Evolutionary conservation across 2,888 invertebrate species (phyloP), one percentile per base, ranked within the genome.

Genomic region (Rotaria magnacalcarata): DNA sequence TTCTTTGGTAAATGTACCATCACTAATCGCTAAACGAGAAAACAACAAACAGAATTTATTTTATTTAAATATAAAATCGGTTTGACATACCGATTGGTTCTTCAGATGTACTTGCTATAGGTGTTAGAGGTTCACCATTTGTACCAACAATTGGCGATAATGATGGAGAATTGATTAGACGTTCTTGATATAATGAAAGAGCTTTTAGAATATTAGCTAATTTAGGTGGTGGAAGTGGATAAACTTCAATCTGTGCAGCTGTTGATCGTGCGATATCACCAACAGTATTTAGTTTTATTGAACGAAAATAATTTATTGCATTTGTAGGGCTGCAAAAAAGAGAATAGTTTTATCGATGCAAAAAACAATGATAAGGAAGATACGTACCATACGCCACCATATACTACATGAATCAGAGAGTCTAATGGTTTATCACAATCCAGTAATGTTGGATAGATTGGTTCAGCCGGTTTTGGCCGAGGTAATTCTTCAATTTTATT

Each of bases 171-270:
- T 11, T 80, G 4, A n/a, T 7, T n/a, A 80, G 34, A 47, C 47
- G 80, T n/a, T 80, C 80, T 47, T 80, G 47, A 80, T 47, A 80
- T 43, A 80, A 10, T 47, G 43, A 47, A 47, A 80, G n/a, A 24
- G 43, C 47, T 80, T 80, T 80, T 80, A n/a, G 80, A 47, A 80
- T 47, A n/a, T 43, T 80, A 10, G 43, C 47, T 80, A 80, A 47
- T 80, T 80, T 80, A 11, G 80, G 80, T n/a, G 80, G 24, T 80
- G 80, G 80, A 80, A 80, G 14, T 10, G 47, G 80, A 80, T 47
- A 80, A 11, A 80, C n/a, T 47, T 80, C 80, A 80, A 80, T 47
- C 47, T 80, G 80, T 47, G 8, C 47, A 11, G 80, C 47, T 24
- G 80, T 43, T 43, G n/a, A 80, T n/a, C 80, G 80, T 11, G 80